Evolutionary conservation across 1,140 invertebrate species (phyloP).

Genomic region (Lanistes nyassanus): DNA sequence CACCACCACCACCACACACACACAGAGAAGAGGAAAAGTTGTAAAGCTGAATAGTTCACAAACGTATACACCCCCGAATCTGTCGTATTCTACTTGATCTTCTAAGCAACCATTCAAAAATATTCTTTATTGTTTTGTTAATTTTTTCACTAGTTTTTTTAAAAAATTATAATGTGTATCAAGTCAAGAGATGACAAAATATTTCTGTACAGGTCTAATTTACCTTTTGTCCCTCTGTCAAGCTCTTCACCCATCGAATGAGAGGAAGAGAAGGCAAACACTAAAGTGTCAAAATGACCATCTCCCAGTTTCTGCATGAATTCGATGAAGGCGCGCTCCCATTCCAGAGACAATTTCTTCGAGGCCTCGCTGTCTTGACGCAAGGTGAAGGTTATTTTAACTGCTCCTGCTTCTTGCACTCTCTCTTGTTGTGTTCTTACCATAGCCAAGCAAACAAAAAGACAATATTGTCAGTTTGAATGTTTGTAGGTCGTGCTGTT

Average conservation of each 20-base stretch:
- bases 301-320: constrained; percentile 20
- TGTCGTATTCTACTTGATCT: too few species aligned
- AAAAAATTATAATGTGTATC: too few species aligned
- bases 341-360: constrained; percentile 22
- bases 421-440: background rate
- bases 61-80: too few species aligned
- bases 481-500: too few species aligned
- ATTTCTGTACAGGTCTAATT: background rate
- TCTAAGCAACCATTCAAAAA: too few species aligned
- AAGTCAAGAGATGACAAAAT: too few species aligned
- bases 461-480: background rate
- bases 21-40: too few species aligned
- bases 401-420: constrained; percentile 11
- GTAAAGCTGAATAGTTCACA: too few species aligned
- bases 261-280: constrained; percentile 23
- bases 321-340: constrained; percentile 26
- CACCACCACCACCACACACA: too few species aligned
- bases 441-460: background rate
- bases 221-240: constrained; percentile 28
- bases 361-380: constrained; percentile 18
- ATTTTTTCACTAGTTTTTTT: too few species aligned
- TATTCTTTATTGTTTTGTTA: too few species aligned
- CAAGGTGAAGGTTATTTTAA: constrained; percentile 31
- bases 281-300: background rate
- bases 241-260: constrained; percentile 27